Conservation (phyloP, 2,113 vertebrate genomes). For the Sakesphorus luctuosus region DNA sequence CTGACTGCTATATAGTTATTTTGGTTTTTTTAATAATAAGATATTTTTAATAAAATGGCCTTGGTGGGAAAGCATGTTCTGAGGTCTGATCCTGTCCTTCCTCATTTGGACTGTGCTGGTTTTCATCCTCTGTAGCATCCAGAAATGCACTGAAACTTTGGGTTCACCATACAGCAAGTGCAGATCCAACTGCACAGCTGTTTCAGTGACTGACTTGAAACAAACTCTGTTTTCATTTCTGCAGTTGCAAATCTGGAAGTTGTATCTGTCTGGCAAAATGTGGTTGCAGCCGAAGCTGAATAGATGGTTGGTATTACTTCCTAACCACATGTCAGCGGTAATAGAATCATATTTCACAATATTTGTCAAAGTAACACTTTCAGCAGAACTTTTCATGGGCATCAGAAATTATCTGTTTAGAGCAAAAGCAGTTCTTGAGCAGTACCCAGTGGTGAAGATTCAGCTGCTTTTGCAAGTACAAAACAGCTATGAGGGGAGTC, state of each 20-base stretch:
- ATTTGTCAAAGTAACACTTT: neutral
- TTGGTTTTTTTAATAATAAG: neutral
- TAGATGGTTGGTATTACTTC: neutral
- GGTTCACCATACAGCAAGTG: neutral
- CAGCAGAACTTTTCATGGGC: neutral
- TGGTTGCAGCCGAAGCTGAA: neutral
- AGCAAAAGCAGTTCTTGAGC: neutral
- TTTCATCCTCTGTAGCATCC: neutral
- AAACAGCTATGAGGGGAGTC: neutral
- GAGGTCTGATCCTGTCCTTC: neutral
- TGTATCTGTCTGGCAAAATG: neutral
- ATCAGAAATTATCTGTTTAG: neutral
- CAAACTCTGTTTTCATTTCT: neutral
- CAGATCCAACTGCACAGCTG: neutral
- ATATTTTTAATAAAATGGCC: neutral
- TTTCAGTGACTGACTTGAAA: neutral
- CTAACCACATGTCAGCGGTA: neutral
- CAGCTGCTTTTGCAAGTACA: neutral
- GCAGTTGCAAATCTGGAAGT: neutral
- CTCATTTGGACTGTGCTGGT: neutral
- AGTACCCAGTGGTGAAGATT: neutral
- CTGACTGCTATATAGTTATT: neutral
- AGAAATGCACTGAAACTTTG: neutral
- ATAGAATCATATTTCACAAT: neutral
- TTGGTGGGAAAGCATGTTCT: neutral